phyloP scores from a whole-genome alignment of 2,797 vertebrate species.

The Crax fasciolata region DNA sequence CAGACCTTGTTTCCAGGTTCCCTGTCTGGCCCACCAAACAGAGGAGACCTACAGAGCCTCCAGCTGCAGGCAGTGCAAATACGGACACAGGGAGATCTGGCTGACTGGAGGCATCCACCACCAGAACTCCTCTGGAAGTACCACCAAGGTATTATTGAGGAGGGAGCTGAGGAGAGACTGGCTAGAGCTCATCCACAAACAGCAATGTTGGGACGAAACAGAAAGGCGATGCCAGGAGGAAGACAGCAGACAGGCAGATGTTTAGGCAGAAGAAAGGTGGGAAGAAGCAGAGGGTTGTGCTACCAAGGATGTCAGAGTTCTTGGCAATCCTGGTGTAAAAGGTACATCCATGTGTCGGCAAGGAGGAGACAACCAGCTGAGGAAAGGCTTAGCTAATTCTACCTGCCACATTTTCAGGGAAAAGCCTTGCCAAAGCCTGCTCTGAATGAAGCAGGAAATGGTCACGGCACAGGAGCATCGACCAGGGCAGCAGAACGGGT shows the following conservation, averaged over 20 bases:
- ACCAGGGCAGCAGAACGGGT: not conserved
- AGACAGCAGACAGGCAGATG: not conserved
- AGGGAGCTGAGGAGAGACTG: not conserved
- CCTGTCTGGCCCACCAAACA: not conserved
- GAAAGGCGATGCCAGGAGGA: not conserved
- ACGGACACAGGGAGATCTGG: rapidly evolving
- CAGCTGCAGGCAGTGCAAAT: not conserved
- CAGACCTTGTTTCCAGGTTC: not conserved
- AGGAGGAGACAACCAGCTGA: not conserved
- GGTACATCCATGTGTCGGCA: not conserved
- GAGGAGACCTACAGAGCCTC: rapidly evolving
- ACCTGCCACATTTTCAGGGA: not conserved
- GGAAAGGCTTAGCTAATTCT: not conserved
- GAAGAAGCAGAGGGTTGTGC: not conserved
- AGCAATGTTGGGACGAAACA: not conserved
- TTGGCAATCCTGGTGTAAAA: not conserved
- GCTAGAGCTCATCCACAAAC: not conserved
- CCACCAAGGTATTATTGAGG: not conserved
- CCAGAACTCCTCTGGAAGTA: not conserved
- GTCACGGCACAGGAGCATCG: not conserved
- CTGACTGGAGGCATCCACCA: not conserved
- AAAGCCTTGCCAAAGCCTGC: not conserved
- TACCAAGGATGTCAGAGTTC: not conserved
- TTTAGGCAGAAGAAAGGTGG: not conserved
- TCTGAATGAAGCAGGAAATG: not conserved